Conservation (phyloP, 1,140 invertebrate species). For the Drosophila seguyi region DNA sequence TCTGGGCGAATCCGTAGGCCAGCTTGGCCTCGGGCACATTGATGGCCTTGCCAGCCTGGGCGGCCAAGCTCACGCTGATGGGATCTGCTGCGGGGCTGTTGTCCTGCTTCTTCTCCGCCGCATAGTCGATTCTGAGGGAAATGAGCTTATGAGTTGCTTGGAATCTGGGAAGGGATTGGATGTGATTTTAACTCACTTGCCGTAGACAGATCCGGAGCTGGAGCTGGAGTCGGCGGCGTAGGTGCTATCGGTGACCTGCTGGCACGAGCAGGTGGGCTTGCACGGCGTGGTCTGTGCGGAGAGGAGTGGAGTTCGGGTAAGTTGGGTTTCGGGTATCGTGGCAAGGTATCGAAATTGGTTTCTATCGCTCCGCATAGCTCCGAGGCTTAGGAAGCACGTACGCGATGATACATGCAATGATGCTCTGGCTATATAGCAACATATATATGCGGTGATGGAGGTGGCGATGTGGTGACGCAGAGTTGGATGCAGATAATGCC, state of each 20-base stretch:
- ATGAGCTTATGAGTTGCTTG: background rate
- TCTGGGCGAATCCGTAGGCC: constrained; percentile 82
- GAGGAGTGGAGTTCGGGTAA: constrained; percentile 27
- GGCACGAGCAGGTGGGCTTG: constrained; percentile 69
- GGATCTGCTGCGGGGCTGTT: constrained; percentile 84
- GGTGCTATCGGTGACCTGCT: constrained; percentile 59
- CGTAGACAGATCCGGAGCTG: constrained; percentile 43
- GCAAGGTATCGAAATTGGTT: constrained; percentile 50
- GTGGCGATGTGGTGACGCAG: constrained; percentile 36
- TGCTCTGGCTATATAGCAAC: background rate
- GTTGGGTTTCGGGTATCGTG: constrained; percentile 48
- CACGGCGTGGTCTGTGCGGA: constrained; percentile 69
- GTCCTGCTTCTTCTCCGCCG: constrained; percentile 43
- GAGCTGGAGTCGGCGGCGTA: constrained; percentile 43
- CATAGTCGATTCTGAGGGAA: constrained; percentile 52
- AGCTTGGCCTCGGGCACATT: constrained; percentile 85
- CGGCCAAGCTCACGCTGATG: constrained; percentile 85
- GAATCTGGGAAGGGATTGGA: too few relatives aligned
- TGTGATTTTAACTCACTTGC: constrained; percentile 39
- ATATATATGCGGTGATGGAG: constrained; percentile 18
- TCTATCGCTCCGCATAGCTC: constrained; percentile 54
- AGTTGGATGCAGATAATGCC: constrained; percentile 36
- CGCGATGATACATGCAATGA: constrained; percentile 58
- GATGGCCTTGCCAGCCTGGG: constrained; percentile 73
- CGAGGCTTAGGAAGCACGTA: constrained; percentile 59